Base-by-base conservation (phyloP, 2,113 vertebrate genomes). In the Laticauda colubrina region DNA sequence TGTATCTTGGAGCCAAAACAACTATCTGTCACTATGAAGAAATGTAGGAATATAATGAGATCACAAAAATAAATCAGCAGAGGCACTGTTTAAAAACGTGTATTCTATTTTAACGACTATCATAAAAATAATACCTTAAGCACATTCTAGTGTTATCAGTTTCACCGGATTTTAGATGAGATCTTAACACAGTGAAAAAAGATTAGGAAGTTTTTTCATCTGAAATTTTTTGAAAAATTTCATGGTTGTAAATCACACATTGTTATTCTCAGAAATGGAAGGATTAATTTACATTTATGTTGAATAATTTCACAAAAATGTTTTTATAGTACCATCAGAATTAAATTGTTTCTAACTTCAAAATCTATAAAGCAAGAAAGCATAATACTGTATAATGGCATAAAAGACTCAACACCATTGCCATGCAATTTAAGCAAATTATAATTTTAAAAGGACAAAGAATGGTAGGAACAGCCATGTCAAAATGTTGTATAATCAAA, bases 1-100 rank as follows among this genome's bases (percentile, higher is more conserved):
- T 97, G 96, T 1, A 97, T 94, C 86, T 95, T 95, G 0, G 96
- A 96, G 87, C 3, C 5, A 0, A 87, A 1, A 55, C 97, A 98
- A 23, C 1, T 92, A n/a, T 87, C 88, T 9, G 69, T 53, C 24
- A 95, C 98, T 98, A 94, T 5, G 0, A 91, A 89, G 85, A 89
- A 15, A 85, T 45, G 26, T 39, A 54, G 89, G 9, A 87, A 61
- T 43, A 45, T 20, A 86, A 24, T n/a, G 4, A 81, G n/a, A 48
- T 14, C 45, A 54, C 15, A 87, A 59, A 87, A 6, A 26, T 7
- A 92, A 89, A 2, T 34, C 29, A 45, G 21, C 26, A 34, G 69
- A 23, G 7, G 5, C 34, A 48, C 14, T 21, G 14, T 56, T 53
- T 54, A 12, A 88, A 88, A 61, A 81, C 21, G 69, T 81, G 7